Percentiles rank a stretch among this genome's conserved stretches.
Conservation (phyloP, 2,888 invertebrate genomes). For the Ischnura elegans region DNA sequence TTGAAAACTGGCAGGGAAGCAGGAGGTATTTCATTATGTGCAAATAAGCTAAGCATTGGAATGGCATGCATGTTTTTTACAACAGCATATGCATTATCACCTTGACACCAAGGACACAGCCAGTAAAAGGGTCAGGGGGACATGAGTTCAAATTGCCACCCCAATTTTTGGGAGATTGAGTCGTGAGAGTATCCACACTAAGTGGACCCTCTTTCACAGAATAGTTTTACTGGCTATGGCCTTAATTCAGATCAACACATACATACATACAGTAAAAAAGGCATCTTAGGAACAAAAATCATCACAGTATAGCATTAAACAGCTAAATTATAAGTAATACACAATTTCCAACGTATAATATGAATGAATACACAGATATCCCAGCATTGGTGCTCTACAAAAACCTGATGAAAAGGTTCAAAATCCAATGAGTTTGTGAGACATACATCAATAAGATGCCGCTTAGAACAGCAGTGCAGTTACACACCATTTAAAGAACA, state of each 20-base stretch:
- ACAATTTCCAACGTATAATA: not conserved
- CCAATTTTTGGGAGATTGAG: no score
- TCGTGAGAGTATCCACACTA: no score
- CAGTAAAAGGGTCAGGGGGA: no score
- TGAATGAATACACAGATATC: not conserved
- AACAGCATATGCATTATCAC: not conserved
- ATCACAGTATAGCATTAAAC: not conserved
- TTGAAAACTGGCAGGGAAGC: not conserved
- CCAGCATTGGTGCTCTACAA: not conserved
- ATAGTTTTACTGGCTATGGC: no score
- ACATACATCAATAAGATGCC: not conserved
- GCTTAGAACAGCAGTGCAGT: not conserved
- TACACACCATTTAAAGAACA: not conserved
- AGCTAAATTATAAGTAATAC: not conserved
- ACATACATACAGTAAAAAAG: not conserved
- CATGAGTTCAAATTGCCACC: no score
- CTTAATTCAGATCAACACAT: not conserved
- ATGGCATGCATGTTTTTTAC: not conserved
- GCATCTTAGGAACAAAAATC: constrained; percentile 14
- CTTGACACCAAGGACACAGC: no score
- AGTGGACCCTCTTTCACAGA: no score
- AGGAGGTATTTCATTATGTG: not conserved
- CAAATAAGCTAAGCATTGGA: not conserved
- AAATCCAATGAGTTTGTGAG: not conserved
- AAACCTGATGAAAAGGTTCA: not conserved